These are phyloP conservation scores for Caenorhabditis plicata DNA, from an alignment of 2,888 invertebrate species.

Conservation along the genomic window DNA sequence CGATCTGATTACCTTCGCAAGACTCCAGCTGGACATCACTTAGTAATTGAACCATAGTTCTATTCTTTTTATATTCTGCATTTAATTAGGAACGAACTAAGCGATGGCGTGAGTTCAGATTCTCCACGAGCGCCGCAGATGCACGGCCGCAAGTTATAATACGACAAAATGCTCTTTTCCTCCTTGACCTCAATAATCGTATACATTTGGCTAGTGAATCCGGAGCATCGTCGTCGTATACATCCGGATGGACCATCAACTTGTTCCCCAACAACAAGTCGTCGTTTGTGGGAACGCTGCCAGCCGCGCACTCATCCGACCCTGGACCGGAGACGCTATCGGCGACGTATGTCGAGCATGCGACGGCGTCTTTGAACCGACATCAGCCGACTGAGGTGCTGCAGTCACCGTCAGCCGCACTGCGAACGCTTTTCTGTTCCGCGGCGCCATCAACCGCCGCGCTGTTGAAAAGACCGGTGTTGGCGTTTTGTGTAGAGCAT, in stretches of 20 bases:
- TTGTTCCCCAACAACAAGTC: conserved; percentile 44
- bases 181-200: conserved; percentile 75
- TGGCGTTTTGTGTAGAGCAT: conserved; percentile 78
- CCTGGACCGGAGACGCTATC: conserved; percentile 56
- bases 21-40: conserved; percentile 49
- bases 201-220: neutral
- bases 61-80: neutral
- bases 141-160: conserved; percentile 69
- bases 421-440: conserved; percentile 47
- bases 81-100: conserved; percentile 39
- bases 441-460: conserved; percentile 39
- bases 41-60: no score
- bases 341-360: conserved; percentile 21
- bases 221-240: conserved; percentile 44
- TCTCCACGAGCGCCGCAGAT: conserved; percentile 41
- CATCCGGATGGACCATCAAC: conserved; percentile 71
- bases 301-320: conserved; percentile 65
- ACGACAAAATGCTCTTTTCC: conserved; percentile 89
- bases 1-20: conserved; percentile 76
- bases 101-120: conserved; percentile 53
- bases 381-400: conserved; percentile 34
- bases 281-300: conserved; percentile 29
- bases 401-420: conserved; percentile 49
- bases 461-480: conserved; percentile 78
- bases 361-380: conserved; percentile 27